Conservation (phyloP, 2,888 invertebrate species). For the Drosophila atripex region DNA sequence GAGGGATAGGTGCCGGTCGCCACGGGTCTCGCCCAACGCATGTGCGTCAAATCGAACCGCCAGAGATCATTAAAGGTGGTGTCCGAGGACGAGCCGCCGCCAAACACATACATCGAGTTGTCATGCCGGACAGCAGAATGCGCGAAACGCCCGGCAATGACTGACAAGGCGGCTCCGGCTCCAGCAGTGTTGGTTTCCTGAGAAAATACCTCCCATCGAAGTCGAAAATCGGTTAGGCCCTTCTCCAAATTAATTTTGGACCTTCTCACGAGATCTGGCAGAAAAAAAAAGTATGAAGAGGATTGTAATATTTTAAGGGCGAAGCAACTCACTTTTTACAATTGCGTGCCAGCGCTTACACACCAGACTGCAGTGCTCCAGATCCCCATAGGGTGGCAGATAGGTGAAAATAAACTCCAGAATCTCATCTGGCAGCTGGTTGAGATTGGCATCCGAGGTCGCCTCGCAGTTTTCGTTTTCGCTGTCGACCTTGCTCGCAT, state of each 20-base stretch:
- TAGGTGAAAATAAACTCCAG: slow-evolving; percentile 95
- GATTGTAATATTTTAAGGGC: neutral
- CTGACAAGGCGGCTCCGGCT: slow-evolving; percentile 84
- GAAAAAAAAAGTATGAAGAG: slow-evolving; percentile 55
- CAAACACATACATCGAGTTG: slow-evolving; percentile 97
- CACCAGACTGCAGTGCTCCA: slow-evolving; percentile 93
- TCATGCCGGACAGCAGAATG: slow-evolving; percentile 94
- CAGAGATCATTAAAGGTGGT: slow-evolving; percentile 99
- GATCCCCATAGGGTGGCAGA: slow-evolving; percentile 95
- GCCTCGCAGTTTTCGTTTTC: slow-evolving; percentile 53
- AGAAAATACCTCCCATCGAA: slow-evolving; percentile 89
- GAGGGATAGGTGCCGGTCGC: slow-evolving; percentile 93
- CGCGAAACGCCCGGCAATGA: slow-evolving; percentile 95
- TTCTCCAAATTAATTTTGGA: slow-evolving; percentile 90
- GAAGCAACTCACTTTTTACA: slow-evolving; percentile 89
- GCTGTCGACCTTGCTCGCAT: slow-evolving; percentile 50
- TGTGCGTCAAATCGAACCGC: slow-evolving; percentile 93
- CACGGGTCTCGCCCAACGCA: slow-evolving; percentile 93
- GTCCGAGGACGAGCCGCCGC: slow-evolving; percentile 96
- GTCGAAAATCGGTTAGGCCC: slow-evolving; percentile 90
- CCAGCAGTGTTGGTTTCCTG: slow-evolving; percentile 59
- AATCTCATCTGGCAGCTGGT: slow-evolving; percentile 95
- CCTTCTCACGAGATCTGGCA: slow-evolving; percentile 90
- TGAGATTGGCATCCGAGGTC: slow-evolving; percentile 76
- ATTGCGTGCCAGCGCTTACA: slow-evolving; percentile 94